These are phyloP conservation scores for Lynx canadensis DNA, from an alignment of 2,113 vertebrate genomes.

Conservation along the genomic window DNA sequence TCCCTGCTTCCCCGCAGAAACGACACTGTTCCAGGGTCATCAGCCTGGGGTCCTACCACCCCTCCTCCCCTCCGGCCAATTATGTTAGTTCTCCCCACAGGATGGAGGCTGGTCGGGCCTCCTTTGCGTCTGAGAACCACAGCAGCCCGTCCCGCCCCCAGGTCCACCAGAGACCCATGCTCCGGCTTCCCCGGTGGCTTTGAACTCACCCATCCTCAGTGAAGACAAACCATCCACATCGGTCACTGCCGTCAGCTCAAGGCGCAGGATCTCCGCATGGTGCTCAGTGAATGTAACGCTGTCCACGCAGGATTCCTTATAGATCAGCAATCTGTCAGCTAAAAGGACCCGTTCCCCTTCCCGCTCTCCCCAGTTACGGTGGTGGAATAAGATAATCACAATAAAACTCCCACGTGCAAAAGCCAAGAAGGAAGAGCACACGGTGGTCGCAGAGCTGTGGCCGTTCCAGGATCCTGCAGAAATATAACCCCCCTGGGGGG, in stretches of 20 bases:
- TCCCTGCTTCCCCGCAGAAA: background rate
- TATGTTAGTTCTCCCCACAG: background rate
- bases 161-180: background rate
- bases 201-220: background rate
- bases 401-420: background rate
- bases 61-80: too few relatives aligned
- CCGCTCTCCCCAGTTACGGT: background rate
- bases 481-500: background rate
- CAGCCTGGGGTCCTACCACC: fast-evolving
- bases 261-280: background rate
- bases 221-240: background rate
- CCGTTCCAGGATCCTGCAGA: background rate
- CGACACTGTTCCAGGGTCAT: background rate
- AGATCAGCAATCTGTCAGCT: too few relatives aligned
- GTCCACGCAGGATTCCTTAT: background rate
- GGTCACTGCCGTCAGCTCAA: background rate
- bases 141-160: background rate
- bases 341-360: background rate
- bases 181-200: too few relatives aligned
- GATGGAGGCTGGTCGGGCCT: background rate
- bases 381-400: background rate
- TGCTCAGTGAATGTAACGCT: background rate
- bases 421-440: background rate
- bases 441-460: background rate
- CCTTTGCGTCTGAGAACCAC: background rate